phyloP scores from a whole-genome alignment of 2,113 vertebrate species.

The Lophius piscatorius region DNA sequence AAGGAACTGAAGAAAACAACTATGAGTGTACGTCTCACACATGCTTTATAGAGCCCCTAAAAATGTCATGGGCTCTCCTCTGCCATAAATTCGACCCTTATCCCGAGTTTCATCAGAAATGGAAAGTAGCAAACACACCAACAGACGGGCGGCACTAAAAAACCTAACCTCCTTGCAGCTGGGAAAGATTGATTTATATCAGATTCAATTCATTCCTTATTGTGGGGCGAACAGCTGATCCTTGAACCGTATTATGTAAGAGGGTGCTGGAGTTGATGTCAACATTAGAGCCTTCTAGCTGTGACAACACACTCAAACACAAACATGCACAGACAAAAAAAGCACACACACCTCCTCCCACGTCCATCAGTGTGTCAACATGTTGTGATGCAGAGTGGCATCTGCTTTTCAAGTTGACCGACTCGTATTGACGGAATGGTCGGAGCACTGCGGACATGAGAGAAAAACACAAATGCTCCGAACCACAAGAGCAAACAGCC shows the following conservation, averaged over 20 bases:
- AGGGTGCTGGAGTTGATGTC: conserved; percentile 61
- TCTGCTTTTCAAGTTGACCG: conserved; percentile 74
- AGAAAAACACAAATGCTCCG: conserved; percentile 56
- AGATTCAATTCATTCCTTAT: conserved; percentile 34
- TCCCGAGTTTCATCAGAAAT: conserved; percentile 3
- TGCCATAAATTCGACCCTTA: too few relatives aligned
- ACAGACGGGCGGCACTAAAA: too few relatives aligned
- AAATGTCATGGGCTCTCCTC: too few relatives aligned
- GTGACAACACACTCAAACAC: conserved; percentile 18
- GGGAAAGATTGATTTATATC: conserved; percentile 22
- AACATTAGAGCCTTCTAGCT: conserved; percentile 54
- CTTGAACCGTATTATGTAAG: conserved; percentile 59
- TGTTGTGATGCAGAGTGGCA: conserved; percentile 74
- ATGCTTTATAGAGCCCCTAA: too few relatives aligned
- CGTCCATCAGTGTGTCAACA: conserved; percentile 66
- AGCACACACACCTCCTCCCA: conserved; percentile 53
- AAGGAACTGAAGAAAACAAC: too few relatives aligned
- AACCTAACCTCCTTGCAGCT: too few relatives aligned
- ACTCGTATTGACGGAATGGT: conserved; percentile 67
- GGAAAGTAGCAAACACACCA: too few relatives aligned
- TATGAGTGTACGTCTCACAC: too few relatives aligned
- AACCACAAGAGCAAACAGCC: conserved; percentile 64
- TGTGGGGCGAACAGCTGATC: neutral
- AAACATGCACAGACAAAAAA: conserved; percentile 15
- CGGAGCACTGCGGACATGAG: conserved; percentile 56